Conservation (phyloP, 2,797 vertebrate genomes). For the Danio jaintianensis region DNA sequence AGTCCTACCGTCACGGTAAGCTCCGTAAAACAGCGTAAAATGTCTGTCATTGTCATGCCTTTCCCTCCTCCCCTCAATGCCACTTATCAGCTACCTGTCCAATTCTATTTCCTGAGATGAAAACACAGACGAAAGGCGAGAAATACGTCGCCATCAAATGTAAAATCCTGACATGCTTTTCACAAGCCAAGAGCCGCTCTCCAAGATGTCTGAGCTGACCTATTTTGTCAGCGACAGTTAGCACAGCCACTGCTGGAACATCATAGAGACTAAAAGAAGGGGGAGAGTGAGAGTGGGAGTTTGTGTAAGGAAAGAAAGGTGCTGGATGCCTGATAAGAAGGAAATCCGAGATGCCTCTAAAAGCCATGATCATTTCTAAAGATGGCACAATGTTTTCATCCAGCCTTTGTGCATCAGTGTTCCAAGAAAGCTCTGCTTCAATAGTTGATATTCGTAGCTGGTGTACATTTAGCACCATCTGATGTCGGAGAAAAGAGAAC, state of each 20-base stretch:
- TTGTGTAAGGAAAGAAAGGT: slow-evolving; percentile 47
- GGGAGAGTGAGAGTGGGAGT: slow-evolving; percentile 31
- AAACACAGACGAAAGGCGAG: slow-evolving; percentile 59
- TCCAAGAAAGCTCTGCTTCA: slow-evolving; percentile 4
- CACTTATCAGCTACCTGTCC: slow-evolving; percentile 69
- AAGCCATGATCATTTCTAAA: slow-evolving; percentile 48
- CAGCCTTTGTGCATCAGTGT: slow-evolving; percentile 43
- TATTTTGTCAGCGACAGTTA: slow-evolving; percentile 71
- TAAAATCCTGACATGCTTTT: slow-evolving; percentile 63
- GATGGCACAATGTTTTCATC: slow-evolving; percentile 44
- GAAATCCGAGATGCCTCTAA: slow-evolving; percentile 46
- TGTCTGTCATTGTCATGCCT: slow-evolving; percentile 31
- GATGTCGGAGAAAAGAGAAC: not conserved
- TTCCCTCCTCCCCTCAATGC: slow-evolving; percentile 56
- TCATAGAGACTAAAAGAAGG: slow-evolving; percentile 58
- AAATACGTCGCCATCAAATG: slow-evolving; percentile 69
- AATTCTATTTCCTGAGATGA: slow-evolving; percentile 59
- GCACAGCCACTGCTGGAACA: slow-evolving; percentile 63
- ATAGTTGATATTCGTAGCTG: slow-evolving; percentile 31
- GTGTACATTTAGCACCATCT: slow-evolving; percentile 25
- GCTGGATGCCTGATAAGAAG: slow-evolving; percentile 55
- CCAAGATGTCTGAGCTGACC: slow-evolving; percentile 65
- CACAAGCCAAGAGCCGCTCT: slow-evolving; percentile 62
- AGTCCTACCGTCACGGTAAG: not conserved
- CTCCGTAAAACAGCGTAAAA: slow-evolving; percentile 14